phyloP scores from a whole-genome alignment of 2,888 invertebrate genomes.

The Netelia inedita region DNA sequence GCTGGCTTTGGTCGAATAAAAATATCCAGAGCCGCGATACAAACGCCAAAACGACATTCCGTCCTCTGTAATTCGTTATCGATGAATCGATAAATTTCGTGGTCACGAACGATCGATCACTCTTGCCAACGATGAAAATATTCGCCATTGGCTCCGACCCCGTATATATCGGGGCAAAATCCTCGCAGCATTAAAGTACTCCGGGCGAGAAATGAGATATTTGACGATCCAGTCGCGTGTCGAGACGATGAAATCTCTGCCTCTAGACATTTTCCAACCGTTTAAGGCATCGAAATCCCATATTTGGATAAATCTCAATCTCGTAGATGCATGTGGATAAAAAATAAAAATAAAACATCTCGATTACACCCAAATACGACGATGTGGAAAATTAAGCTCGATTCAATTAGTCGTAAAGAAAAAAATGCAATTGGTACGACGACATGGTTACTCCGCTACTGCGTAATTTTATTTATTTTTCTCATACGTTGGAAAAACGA shows the following conservation, averaged over 20 bases:
- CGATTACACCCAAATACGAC: too few species aligned
- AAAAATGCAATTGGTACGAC: conserved; percentile 18
- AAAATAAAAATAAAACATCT: background rate
- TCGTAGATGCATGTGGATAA: background rate
- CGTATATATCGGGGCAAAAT: too few species aligned
- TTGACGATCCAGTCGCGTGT: background rate
- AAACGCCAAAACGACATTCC: background rate
- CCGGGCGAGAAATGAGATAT: background rate
- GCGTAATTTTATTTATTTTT: conserved; percentile 7
- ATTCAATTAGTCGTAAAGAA: conserved; percentile 17
- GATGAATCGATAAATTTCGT: conserved; percentile 1
- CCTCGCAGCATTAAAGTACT: too few species aligned
- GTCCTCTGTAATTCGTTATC: background rate
- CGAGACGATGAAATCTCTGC: background rate
- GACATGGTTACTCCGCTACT: background rate
- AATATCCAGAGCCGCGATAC: background rate
- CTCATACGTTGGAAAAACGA: too few species aligned
- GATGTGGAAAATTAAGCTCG: background rate
- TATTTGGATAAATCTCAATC: background rate
- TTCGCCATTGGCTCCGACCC: background rate
- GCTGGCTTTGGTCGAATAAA: background rate
- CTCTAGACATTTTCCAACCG: background rate
- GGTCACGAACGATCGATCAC: background rate
- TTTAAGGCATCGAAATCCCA: background rate
- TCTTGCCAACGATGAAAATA: background rate